These are phyloP conservation scores for Ceratina calcarata DNA, from an alignment of 1,140 invertebrate species.

Conservation along the genomic window DNA sequence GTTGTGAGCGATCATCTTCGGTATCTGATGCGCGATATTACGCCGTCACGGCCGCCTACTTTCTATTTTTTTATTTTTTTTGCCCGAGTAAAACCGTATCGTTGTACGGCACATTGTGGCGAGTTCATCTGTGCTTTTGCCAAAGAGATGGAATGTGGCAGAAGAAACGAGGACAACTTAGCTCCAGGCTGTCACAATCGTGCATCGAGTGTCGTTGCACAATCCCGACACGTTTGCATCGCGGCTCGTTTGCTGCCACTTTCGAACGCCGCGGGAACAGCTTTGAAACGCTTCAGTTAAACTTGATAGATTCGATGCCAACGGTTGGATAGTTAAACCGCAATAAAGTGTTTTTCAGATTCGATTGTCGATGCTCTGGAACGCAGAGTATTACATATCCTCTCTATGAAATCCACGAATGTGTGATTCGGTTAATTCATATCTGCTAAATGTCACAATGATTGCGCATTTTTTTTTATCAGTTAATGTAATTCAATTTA, in stretches of 20 bases:
- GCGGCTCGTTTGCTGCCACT: not conserved
- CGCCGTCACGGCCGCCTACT: not conserved
- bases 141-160: not conserved
- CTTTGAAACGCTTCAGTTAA: not conserved
- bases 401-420: no score
- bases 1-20: constrained; percentile 13
- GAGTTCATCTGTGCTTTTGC: not conserved
- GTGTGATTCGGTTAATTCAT: no score
- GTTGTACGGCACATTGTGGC: constrained; percentile 1
- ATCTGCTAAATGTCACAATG: no score
- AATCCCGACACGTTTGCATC: not conserved
- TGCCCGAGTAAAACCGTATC: not conserved
- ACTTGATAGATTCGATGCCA: not conserved
- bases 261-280: not conserved
- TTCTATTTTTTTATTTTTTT: constrained; percentile 4
- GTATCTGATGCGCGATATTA: not conserved
- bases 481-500: no score
- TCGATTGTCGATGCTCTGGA: no score
- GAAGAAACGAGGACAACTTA: constrained; percentile 22
- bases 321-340: no score
- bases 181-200: not conserved
- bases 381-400: no score
- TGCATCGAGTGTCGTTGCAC: constrained; percentile 13
- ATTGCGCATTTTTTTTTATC: no score
- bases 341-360: no score